Evolutionary conservation across 2,113 vertebrate genomes (phyloP), one percentile per base, ranked within the genome.

Genomic region (Forbesichthys papilliferus): DNA sequence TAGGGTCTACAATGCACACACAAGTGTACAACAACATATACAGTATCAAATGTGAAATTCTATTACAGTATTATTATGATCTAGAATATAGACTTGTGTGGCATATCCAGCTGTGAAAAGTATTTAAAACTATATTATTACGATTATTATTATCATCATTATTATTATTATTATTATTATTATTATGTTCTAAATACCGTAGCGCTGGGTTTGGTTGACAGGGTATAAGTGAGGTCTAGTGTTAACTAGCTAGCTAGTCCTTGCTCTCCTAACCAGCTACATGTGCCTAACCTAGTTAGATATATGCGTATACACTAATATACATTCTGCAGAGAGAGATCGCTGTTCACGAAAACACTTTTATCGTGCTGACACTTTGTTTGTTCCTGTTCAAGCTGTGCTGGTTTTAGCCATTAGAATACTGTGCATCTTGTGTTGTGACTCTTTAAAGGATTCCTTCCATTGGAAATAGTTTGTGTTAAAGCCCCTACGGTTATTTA

Each of bases 251-350:
- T 80, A 55, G 81, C 77, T 77, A 79, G 80, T 51, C 36, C 55
- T 49, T 60, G 73, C 66, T 81, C 79, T 77, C 65, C 76, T 85
- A 86, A 87, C 87, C 88, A 89, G 89, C 85, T 87, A 91, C 86
- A 90, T 85, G 91, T 94, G 92, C 93, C 90, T 93, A 90, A 88
- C 86, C 91, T 42, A 92, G 90, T 90, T 88, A 90, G 83, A 82
- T 84, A 82, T 88, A 89, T 87, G 86, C 86, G 86, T 92, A 47
- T 16, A 61, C n/a, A 61, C 75, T 70, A 79, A 79, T 61, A 72
- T 77, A 64, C 78, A 71, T 73, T 89, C 81, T 88, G 67, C 78
- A 84, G 78, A 82, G 70, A 20, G 83, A 71, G 80, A 87, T 71
- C 86, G 76, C 73, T 70, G 61, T 73, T 79, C 49, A 81, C 71